Evolutionary conservation across 1,140 invertebrate genomes (phyloP).

Genomic region (Aphidius ervi): DNA sequence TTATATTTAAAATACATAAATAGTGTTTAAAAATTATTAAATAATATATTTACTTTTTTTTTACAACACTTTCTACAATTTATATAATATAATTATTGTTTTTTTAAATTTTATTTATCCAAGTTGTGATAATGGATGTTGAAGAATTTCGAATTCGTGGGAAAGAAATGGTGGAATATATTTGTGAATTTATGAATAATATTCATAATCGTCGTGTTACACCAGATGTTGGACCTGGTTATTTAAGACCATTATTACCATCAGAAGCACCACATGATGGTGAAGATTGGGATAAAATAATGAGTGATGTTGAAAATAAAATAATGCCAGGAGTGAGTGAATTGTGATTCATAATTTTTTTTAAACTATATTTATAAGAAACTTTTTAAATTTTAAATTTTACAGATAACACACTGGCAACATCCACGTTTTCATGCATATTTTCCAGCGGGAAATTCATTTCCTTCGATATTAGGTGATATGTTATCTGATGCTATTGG

Average conservation of each 20-base stretch:
- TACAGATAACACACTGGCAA: constrained; percentile 90
- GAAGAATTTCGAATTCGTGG: constrained; percentile 85
- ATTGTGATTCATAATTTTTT: background rate
- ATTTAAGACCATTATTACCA: constrained; percentile 80
- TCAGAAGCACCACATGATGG: constrained; percentile 77
- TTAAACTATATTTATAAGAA: background rate
- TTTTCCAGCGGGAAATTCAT: constrained; percentile 93
- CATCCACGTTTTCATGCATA: constrained; percentile 95
- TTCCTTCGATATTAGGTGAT: constrained; percentile 88
- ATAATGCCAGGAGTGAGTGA: constrained; percentile 93
- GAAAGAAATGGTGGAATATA: constrained; percentile 97
- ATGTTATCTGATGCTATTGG: constrained; percentile 90
- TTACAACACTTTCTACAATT: background rate
- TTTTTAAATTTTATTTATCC: constrained; percentile 2
- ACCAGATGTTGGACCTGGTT: constrained; percentile 87
- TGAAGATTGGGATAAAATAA: constrained; percentile 88
- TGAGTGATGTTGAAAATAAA: constrained; percentile 90
- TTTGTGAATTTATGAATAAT: constrained; percentile 90
- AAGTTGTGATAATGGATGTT: constrained; percentile 67
- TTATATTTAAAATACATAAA: background rate
- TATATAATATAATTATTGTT: background rate
- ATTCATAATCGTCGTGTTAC: constrained; percentile 79
- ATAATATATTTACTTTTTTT: background rate
- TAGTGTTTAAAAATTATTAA: background rate
- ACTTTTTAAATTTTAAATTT: constrained; percentile 4